Evolutionary conservation across 2,797 vertebrate genomes (phyloP), one percentile per base, ranked within the genome.

Genomic region (Lithobates sylvaticus): DNA sequence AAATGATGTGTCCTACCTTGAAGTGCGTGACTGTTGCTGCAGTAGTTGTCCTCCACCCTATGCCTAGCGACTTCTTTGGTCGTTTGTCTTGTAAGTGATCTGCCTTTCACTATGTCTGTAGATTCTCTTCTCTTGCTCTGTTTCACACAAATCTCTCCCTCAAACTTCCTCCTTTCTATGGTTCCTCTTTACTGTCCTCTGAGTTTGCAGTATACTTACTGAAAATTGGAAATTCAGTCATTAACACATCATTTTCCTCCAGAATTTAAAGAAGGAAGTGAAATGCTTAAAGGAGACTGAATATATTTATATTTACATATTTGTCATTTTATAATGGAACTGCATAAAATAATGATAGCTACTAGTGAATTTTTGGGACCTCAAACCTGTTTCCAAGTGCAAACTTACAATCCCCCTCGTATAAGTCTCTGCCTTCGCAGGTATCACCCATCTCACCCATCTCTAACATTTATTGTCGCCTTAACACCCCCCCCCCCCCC

Each of bases 181-280:
- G 79, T 81, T 81, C 79, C 79, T 81, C 79, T 81, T 81, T 58
- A 23, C 47, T 2, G 39, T 64, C 23, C n/a, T 54, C 50, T 18
- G 15, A 54, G 50, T 54, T 54, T 54, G 50, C 50, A 16, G 50
- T 26, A 23, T 65, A 26, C 23, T 65, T 65, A 65, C 23, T 65
- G 61, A 65, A 65, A n/a, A 23, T 65, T 23, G 61, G n/a, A 65
- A 23, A 65, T 65, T 65, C 3, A 10, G 61, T 65, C n/a, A 65
- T 65, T 65, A 65, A 65, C 61, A 23, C 61, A 26, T 65, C 61
- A 65, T 65, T 65, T 65, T 26, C 1, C 61, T n/a, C 61, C 61
- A 65, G 16, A 54, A 3, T 16, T 4, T 18, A 54, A 54, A 16
- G 23, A 65, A 65, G n/a, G 61, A 65, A 65, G 61, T 65, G 3